Evolutionary conservation across 2,113 vertebrate species (phyloP).

Genomic region (Pogona vitticeps): DNA sequence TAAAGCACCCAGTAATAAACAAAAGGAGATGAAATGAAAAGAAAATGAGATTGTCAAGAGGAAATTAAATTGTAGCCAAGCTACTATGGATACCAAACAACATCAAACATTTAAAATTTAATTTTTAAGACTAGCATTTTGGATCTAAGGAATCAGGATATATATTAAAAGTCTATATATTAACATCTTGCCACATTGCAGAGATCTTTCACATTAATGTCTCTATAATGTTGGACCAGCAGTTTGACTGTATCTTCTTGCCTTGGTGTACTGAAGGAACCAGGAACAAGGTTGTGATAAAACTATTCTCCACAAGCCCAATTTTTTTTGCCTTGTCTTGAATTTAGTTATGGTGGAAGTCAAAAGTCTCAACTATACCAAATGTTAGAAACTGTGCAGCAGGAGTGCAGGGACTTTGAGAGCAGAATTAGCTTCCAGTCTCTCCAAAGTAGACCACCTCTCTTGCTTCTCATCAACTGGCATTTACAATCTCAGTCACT

Average conservation of each 20-base stretch:
- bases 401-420: too few species aligned
- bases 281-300: conserved; percentile 18
- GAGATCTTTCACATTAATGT: conserved; percentile 36
- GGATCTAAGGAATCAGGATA: background rate
- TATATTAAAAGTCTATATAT: conserved; percentile 28
- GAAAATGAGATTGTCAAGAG: background rate
- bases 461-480: too few species aligned
- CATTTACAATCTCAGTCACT: too few species aligned
- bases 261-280: conserved; percentile 29
- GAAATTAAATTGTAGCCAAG: background rate
- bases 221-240: conserved; percentile 5
- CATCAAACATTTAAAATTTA: background rate
- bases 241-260: conserved; percentile 15
- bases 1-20: background rate
- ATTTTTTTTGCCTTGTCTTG: conserved; percentile 22
- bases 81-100: background rate
- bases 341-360: conserved; percentile 33
- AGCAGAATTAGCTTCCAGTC: too few species aligned
- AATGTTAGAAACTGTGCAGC: conserved; percentile 12
- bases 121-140: background rate
- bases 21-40: background rate
- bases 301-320: conserved; percentile 21
- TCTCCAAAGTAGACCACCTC: too few species aligned
- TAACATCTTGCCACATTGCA: conserved; percentile 42
- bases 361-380: conserved; percentile 28